Base-by-base conservation (phyloP, 2,888 invertebrate genomes). In the Drosophila neotestacea region DNA sequence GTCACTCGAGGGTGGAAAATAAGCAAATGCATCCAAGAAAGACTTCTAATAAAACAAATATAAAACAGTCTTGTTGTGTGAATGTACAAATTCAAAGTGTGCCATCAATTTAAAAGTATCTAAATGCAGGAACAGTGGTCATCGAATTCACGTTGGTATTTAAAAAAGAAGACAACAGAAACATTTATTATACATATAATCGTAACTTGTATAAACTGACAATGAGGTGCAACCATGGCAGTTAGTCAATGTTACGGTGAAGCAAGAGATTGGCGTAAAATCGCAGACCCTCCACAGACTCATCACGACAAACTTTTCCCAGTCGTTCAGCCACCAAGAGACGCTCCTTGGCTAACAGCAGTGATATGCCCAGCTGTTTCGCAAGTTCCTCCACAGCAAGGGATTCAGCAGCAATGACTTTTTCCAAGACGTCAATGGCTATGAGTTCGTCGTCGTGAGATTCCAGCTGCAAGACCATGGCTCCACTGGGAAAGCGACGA, bases 181-280 rank as follows among this genome's bases (percentile, higher is more conserved):
- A 22, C 30, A 16, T 65, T 56, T 50, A 54, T 61, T 66, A 41
- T 27, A 16, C 16, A 16, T 1, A 70, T 38, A 22, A 22, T 22
- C 22, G 22, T 3, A 50, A 10, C 13, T 28, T 30, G 16, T 42
- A 44, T 16, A 41, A 51, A 16, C 34, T 16, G 27, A 41, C 42
- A 16, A 27, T 16, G 27, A 51, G 11, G 48, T 41, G 54, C n/a
- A 44, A 5, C 11, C 39, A 59, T 22, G 34, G 28, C 44, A 50
- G 13, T 16, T 76, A 81, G 22, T 67, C 61, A 46, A 58, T 65
- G 39, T 73, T 64, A 27, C 77, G 82, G 1, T 58, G 32, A 11
- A 97, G 93, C 92, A 99, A 97, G 66, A 95, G 93, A 94, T 99
- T 99, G 0, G 97, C 96, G 93, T 97, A 99, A 93, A 99, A 99